These are phyloP conservation scores for Drosophila santomea DNA, from an alignment of 1,140 invertebrate genomes.

Conservation along the genomic window DNA sequence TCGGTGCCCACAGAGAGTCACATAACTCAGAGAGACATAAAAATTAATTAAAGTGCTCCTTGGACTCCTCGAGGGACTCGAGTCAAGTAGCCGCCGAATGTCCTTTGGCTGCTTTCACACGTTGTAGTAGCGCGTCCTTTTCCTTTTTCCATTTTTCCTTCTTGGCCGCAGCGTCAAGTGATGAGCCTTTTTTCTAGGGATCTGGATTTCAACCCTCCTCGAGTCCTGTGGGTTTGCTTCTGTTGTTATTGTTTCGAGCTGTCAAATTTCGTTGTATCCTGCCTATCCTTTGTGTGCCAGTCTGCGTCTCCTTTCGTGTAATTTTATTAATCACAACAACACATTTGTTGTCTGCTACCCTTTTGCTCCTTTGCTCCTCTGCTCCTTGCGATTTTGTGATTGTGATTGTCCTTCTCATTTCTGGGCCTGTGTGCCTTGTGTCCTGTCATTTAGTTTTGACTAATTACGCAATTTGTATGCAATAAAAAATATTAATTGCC, in stretches of 20 bases:
- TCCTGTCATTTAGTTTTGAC: slow-evolving; percentile 74
- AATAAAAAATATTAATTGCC: slow-evolving; percentile 78
- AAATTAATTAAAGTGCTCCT: slow-evolving; percentile 74
- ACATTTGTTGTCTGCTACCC: slow-evolving; percentile 60
- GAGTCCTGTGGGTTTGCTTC: slow-evolving; percentile 35
- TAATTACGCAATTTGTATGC: slow-evolving; percentile 81
- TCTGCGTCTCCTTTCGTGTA: slow-evolving; percentile 54
- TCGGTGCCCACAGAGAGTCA: slow-evolving; percentile 65
- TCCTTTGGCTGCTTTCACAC: slow-evolving; percentile 73
- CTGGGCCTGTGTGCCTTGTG: slow-evolving; percentile 31
- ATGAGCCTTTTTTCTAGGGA: slow-evolving; percentile 57
- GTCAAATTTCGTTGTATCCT: slow-evolving; percentile 68
- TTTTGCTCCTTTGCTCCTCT: slow-evolving; percentile 7
- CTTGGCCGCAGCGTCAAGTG: slow-evolving; percentile 70
- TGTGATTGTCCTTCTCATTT: slow-evolving; percentile 40
- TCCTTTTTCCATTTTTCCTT: slow-evolving; percentile 22
- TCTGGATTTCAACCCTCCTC: slow-evolving; percentile 54
- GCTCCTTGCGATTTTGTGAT: too few relatives aligned
- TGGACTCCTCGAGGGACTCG: slow-evolving; percentile 10
- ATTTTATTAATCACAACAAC: slow-evolving; percentile 83
- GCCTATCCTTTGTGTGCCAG: slow-evolving; percentile 7
- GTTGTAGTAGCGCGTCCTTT: slow-evolving; percentile 52
- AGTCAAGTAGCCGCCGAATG: slow-evolving; percentile 65
- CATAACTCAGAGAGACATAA: slow-evolving; percentile 70
- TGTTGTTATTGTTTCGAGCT: slow-evolving; percentile 74